Percentiles rank a stretch among this genome's conserved stretches.
Evolutionary conservation across 2,797 vertebrate genomes (phyloP).

Genomic region (Neoniphon sammara): DNA sequence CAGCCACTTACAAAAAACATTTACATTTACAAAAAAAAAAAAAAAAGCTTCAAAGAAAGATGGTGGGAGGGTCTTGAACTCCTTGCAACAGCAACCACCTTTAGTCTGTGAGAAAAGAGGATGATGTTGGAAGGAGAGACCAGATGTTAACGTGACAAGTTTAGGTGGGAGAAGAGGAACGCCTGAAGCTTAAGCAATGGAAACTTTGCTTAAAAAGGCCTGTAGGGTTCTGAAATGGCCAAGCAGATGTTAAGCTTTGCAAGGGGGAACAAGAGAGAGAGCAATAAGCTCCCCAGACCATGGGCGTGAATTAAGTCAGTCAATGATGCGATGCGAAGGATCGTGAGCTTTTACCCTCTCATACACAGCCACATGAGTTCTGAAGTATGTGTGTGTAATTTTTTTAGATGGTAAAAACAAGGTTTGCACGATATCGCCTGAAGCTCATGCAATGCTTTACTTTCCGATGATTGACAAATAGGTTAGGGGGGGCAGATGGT

Average conservation of each 20-base stretch:
- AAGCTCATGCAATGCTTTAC: conserved; percentile 85
- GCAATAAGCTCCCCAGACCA: conserved; percentile 74
- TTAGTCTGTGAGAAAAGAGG: conserved; percentile 66
- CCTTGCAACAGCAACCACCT: conserved; percentile 83
- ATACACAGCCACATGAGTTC: conserved; percentile 76
- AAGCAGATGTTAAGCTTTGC: conserved; percentile 85
- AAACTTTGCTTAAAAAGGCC: conserved; percentile 77
- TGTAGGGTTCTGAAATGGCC: conserved; percentile 79
- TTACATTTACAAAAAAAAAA: conserved; percentile 48
- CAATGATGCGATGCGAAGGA: conserved; percentile 77
- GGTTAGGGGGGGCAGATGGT: conserved; percentile 74
- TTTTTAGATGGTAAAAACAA: conserved; percentile 78
- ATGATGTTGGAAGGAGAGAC: conserved; percentile 81
- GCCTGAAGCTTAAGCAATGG: conserved; percentile 82
- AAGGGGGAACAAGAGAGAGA: conserved; percentile 68
- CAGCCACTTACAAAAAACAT: conserved; percentile 62
- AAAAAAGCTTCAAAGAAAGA: conserved; percentile 66
- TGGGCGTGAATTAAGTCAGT: conserved; percentile 68
- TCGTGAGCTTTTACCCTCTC: conserved; percentile 77
- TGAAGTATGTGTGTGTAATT: conserved; percentile 63
- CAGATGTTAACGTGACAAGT: conserved; percentile 73
- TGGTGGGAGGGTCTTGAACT: conserved; percentile 75
- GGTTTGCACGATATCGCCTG: conserved; percentile 72
- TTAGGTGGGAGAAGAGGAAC: conserved; percentile 68
- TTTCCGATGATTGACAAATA: conserved; percentile 80